Evolutionary conservation across 2,797 vertebrate genomes (phyloP).

Genomic region (Sebastiscus albofasciatus): DNA sequence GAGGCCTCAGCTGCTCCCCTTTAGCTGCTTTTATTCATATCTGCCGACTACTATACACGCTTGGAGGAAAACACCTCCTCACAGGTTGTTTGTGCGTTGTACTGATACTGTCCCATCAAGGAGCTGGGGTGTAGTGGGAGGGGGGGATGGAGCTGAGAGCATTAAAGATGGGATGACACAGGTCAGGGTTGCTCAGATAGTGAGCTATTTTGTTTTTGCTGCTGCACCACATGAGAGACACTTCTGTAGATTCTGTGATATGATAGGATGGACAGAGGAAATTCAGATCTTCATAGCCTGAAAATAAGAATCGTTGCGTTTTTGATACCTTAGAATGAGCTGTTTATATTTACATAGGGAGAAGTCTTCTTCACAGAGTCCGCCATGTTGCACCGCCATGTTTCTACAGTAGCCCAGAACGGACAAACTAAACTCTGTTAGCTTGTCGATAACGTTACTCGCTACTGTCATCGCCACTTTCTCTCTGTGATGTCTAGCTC

Average conservation of each 20-base stretch:
- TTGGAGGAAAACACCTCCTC: conserved; percentile 8
- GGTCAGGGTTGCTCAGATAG: neutral
- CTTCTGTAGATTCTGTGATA: neutral
- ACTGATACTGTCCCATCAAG: conserved; percentile 27
- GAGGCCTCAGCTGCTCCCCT: conserved; percentile 12
- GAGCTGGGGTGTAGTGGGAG: neutral
- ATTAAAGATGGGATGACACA: conserved; percentile 14
- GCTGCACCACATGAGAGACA: neutral
- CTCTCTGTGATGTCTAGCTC: no score
- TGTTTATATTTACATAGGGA: no score
- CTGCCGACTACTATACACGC: neutral
- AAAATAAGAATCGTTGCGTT: no score
- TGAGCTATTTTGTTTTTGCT: neutral
- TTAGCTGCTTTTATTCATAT: conserved; percentile 5
- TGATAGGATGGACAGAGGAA: neutral
- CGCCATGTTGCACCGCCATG: no score
- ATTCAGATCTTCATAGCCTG: neutral
- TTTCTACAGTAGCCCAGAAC: no score
- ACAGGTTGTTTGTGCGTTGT: neutral
- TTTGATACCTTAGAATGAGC: no score
- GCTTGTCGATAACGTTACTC: no score
- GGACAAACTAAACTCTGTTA: no score
- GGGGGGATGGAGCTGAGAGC: neutral
- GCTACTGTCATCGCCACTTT: no score
- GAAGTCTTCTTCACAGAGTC: no score